phyloP scores from a whole-genome alignment of 2,888 invertebrate species.

The Idaea aversata region DNA sequence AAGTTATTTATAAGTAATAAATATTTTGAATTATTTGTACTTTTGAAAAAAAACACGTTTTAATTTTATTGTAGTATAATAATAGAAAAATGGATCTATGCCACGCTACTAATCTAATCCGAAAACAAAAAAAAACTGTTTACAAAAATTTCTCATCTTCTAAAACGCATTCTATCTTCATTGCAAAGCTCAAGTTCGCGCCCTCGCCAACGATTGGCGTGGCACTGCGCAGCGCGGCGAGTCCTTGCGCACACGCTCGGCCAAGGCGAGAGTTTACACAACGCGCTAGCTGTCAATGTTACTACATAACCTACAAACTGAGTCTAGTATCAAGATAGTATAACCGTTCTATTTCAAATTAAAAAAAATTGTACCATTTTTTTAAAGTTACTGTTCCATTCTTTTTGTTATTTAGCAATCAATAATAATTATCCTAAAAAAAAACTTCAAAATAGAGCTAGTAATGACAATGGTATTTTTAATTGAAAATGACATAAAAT shows the following conservation, averaged over 20 bases:
- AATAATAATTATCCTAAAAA: no score
- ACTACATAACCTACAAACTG: conserved; percentile 64
- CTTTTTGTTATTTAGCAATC: background rate
- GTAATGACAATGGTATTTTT: no score
- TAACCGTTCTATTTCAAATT: background rate
- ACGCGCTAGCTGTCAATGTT: conserved; percentile 70
- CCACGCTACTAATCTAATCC: background rate
- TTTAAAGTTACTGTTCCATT: conserved; percentile 5
- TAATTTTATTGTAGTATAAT: no score
- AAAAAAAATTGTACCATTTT: background rate
- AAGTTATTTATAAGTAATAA: no score
- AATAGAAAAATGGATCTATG: no score
- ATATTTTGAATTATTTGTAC: no score
- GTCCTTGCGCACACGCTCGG: conserved; percentile 65
- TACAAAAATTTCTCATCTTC: background rate
- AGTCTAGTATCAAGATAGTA: background rate
- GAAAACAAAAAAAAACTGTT: background rate
- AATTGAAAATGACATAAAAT: no score
- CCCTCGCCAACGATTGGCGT: conserved; percentile 45
- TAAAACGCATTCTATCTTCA: background rate
- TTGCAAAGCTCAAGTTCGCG: conserved; percentile 44
- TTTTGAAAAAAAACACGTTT: no score
- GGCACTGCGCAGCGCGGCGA: conserved; percentile 27
- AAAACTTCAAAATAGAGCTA: no score
- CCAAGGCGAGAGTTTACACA: conserved; percentile 62